phyloP scores from a whole-genome alignment of 2,797 vertebrate species.

The Megalops cyprinoides region DNA sequence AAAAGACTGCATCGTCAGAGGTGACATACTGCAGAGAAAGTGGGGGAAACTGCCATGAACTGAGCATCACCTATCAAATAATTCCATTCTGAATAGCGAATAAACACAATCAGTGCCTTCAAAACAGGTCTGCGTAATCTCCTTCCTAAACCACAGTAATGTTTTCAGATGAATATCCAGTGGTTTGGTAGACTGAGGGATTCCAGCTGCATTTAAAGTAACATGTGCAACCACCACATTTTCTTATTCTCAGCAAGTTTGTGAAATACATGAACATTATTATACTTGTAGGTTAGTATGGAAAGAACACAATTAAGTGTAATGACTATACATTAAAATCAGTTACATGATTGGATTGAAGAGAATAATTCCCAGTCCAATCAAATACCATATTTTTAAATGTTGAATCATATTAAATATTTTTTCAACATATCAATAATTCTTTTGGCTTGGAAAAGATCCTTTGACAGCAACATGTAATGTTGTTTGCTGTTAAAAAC shows the following conservation, averaged over 20 bases:
- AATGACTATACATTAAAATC: too few relatives aligned
- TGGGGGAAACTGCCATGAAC: constrained; percentile 72
- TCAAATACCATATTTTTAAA: too few relatives aligned
- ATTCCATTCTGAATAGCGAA: constrained; percentile 72
- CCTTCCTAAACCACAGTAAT: constrained; percentile 81
- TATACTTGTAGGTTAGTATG: constrained; percentile 82
- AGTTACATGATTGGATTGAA: not conserved
- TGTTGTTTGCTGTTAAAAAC: not conserved
- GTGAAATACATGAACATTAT: constrained; percentile 79
- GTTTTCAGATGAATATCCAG: constrained; percentile 79
- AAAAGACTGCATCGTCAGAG: constrained; percentile 54
- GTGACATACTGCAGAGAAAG: constrained; percentile 75
- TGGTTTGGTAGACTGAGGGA: constrained; percentile 70
- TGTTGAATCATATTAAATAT: too few relatives aligned
- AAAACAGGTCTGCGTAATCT: constrained; percentile 79
- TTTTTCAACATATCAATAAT: not conserved
- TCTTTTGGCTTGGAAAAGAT: not conserved
- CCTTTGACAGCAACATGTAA: not conserved
- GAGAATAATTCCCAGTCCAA: too few relatives aligned
- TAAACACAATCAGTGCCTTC: constrained; percentile 76
- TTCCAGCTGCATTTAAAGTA: constrained; percentile 80
- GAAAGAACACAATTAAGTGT: constrained; percentile 71
- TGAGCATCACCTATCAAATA: constrained; percentile 81
- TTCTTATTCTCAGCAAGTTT: too few relatives aligned
- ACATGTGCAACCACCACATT: too few relatives aligned